Evolutionary conservation across 2,113 vertebrate genomes (phyloP).

Genomic region (Passer montanus): DNA sequence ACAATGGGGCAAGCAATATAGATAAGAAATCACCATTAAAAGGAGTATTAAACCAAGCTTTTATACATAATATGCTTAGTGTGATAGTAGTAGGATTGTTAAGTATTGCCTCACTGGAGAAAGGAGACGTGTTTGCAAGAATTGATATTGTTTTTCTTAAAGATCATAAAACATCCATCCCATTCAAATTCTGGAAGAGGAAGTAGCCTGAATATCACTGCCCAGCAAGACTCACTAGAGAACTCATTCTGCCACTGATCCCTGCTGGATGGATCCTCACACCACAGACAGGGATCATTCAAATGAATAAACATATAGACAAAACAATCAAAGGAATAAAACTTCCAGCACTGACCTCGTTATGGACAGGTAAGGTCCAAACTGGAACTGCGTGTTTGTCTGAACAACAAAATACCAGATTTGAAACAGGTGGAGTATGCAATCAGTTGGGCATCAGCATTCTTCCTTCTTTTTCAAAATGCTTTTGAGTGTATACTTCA

Average conservation of each 20-base stretch:
- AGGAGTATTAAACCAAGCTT: neutral
- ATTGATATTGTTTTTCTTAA: neutral
- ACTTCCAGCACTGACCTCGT: neutral
- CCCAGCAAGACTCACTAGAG: neutral
- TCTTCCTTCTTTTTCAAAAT: neutral
- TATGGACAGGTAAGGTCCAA: neutral
- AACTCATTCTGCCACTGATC: neutral
- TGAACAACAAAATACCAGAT: neutral
- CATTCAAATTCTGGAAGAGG: neutral
- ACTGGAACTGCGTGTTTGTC: neutral
- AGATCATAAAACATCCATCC: neutral
- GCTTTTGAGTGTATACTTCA: neutral
- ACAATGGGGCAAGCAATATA: neutral
- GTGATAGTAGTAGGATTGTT: neutral
- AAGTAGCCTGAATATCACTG: neutral
- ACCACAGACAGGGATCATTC: neutral
- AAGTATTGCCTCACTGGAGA: neutral
- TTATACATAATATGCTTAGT: neutral
- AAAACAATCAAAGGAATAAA: neutral
- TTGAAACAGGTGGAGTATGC: neutral
- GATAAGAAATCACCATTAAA: neutral
- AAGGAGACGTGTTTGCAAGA: neutral
- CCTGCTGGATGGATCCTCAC: neutral
- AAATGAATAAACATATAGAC: neutral
- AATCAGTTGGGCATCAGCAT: neutral